phyloP scores from a whole-genome alignment of 1,140 invertebrate genomes.

The Pseudomyrmex concolor region DNA sequence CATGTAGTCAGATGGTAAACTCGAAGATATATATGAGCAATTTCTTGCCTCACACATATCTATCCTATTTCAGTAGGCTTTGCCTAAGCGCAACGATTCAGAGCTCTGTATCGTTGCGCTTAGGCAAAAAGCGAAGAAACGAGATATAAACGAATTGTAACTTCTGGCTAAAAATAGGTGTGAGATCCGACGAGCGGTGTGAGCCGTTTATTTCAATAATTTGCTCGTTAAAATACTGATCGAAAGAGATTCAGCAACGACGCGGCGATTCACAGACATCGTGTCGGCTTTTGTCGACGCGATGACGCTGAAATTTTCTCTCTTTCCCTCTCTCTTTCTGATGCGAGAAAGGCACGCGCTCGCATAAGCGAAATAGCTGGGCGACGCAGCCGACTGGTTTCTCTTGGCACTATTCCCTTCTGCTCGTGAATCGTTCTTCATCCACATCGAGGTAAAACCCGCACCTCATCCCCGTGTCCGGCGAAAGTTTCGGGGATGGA shows the following conservation, averaged over 20 bases:
- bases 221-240: constrained; percentile 79
- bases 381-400: constrained; percentile 63
- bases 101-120: constrained; percentile 12
- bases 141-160: constrained; percentile 52
- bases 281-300: constrained; percentile 71
- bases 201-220: constrained; percentile 79
- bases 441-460: constrained; percentile 63
- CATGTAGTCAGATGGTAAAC: constrained; percentile 8
- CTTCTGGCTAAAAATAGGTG: constrained; percentile 65
- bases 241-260: constrained; percentile 58
- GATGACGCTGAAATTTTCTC: constrained; percentile 69
- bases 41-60: constrained; percentile 20
- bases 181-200: constrained; percentile 45
- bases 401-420: constrained; percentile 73
- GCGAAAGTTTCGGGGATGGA: constrained; percentile 59
- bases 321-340: constrained; percentile 11
- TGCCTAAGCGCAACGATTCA: too few relatives aligned
- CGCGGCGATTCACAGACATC: constrained; percentile 50
- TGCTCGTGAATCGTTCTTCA: constrained; percentile 49
- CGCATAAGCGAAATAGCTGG: constrained; percentile 79
- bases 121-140: constrained; percentile 35
- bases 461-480: constrained; percentile 54
- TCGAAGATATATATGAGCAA: constrained; percentile 26
- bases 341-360: constrained; percentile 62
- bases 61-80: constrained; percentile 29